phyloP scores from a whole-genome alignment of 1,140 invertebrate species.

The Yoshiicerus persimilis region DNA sequence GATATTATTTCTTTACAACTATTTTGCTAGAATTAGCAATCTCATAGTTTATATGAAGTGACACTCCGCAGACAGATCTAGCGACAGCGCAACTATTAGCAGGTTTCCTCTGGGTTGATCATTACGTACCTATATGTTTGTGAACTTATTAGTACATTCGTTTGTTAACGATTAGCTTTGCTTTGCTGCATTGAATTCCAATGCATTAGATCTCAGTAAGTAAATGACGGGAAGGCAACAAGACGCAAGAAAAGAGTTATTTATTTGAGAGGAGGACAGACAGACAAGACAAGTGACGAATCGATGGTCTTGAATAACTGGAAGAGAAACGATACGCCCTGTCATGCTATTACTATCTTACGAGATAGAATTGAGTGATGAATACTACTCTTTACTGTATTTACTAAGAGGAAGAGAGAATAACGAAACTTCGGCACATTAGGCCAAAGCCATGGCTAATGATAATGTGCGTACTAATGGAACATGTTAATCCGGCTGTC shows the following conservation, averaged over 20 bases:
- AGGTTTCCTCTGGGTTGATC: not conserved
- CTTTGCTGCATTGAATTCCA: not conserved
- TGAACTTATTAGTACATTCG: not conserved
- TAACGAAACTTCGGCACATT: not conserved
- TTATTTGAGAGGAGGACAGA: not conserved
- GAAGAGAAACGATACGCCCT: not conserved
- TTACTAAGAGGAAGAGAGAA: not conserved
- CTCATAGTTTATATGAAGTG: not conserved
- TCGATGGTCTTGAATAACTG: not conserved
- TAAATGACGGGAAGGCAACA: not conserved
- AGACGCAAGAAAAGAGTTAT: not conserved
- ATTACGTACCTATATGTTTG: not conserved
- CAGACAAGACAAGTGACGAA: not conserved
- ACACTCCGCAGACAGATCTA: not conserved
- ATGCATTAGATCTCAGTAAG: not conserved
- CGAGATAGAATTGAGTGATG: not conserved
- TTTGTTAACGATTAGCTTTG: not conserved
- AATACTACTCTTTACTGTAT: not conserved
- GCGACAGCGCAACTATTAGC: not conserved
- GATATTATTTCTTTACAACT: not conserved
- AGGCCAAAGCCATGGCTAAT: not conserved
- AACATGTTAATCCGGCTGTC: not conserved
- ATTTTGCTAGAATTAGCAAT: not conserved
- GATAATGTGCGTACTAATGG: not conserved
- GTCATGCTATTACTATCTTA: not conserved